A percentile compares a stretch with the other conserved stretches of the same genome.
These are phyloP conservation scores for Pantelozetes paolii DNA, from an alignment of 2,888 invertebrate genomes.

Conservation along the genomic window DNA sequence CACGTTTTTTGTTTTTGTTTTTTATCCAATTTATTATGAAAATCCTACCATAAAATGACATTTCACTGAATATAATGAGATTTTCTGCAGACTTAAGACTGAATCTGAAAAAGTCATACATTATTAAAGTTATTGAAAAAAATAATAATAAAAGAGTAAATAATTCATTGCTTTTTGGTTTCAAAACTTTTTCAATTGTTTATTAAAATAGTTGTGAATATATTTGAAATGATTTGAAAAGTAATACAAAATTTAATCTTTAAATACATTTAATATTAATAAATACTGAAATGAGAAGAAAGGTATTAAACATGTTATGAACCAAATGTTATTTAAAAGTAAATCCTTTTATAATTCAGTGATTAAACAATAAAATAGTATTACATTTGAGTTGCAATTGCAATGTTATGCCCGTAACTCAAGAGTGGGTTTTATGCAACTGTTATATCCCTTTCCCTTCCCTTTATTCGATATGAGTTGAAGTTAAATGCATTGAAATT, in stretches of 20 bases:
- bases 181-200: background rate
- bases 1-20: too few relatives aligned
- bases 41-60: too few relatives aligned
- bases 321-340: background rate
- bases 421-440: background rate
- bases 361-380: conserved; percentile 13
- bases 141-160: conserved; percentile 10
- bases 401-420: background rate
- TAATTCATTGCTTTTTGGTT: conserved; percentile 7
- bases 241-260: background rate
- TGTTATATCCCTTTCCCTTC: background rate
- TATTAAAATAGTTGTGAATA: background rate
- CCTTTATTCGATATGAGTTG: background rate
- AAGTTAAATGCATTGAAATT: background rate
- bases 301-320: background rate
- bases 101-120: conserved; percentile 3
- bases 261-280: conserved; percentile 19
- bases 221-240: background rate
- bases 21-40: too few relatives aligned
- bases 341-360: conserved; percentile 25
- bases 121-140: conserved; percentile 4
- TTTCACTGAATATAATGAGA: too few relatives aligned
- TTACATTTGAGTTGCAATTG: background rate
- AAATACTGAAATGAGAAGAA: background rate
- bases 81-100: too few relatives aligned